Evolutionary conservation across 1,140 invertebrate genomes (phyloP).

Genomic region (Steinernema feltiae): DNA sequence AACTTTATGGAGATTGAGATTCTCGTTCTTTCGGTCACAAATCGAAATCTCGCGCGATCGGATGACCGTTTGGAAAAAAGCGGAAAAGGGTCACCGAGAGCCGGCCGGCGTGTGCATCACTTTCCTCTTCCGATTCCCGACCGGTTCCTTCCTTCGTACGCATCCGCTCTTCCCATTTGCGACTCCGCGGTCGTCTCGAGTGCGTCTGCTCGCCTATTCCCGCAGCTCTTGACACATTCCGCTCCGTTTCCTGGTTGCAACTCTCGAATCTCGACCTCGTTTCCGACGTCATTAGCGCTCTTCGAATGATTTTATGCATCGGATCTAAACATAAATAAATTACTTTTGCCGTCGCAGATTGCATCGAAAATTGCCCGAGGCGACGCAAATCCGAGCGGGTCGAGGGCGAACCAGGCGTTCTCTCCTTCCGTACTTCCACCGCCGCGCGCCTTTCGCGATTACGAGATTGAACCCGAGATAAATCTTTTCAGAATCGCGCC

Average conservation of each 20-base stretch:
- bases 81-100: neutral
- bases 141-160: neutral
- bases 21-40: neutral
- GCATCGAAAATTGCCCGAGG: neutral
- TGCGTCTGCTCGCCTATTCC: neutral
- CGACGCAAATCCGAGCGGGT: neutral
- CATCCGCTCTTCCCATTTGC: neutral
- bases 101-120: neutral
- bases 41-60: neutral
- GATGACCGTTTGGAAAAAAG: slow-evolving; percentile 1
- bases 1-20: too few species aligned
- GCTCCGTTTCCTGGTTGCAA: neutral
- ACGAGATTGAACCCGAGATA: neutral
- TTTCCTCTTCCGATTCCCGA: neutral
- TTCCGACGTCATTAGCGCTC: too few species aligned
- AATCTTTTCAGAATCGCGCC: neutral
- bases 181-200: neutral
- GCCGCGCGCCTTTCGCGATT: neutral
- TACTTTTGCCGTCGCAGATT: neutral
- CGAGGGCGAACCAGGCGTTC: neutral
- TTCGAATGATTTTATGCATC: neutral
- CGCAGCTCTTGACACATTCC: neutral
- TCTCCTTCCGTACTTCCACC: neutral
- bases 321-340: neutral
- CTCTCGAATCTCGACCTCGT: too few species aligned